Percentiles rank a stretch among this genome's conserved stretches.
These are phyloP conservation scores for Dasyprocta punctata DNA, from an alignment of 2,113 vertebrate genomes.

Conservation along the genomic window DNA sequence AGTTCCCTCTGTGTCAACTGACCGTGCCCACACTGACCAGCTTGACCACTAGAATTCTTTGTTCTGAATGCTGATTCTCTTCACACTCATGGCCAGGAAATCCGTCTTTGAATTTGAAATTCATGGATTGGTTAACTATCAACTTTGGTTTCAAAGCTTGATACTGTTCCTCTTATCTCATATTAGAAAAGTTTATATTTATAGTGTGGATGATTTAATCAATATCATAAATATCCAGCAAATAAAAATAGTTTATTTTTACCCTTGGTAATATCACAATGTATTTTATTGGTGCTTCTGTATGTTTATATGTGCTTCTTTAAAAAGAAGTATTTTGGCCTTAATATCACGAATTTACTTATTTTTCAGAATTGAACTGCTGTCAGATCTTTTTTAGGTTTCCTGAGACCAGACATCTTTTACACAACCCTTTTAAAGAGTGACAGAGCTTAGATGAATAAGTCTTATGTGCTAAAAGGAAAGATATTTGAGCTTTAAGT, in stretches of 20 bases:
- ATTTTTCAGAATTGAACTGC: slow-evolving; percentile 12
- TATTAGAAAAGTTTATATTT: background rate
- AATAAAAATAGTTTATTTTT: background rate
- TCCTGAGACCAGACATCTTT: slow-evolving; percentile 19
- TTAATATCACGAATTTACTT: slow-evolving; percentile 12
- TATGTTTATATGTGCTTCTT: background rate
- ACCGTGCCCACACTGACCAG: background rate
- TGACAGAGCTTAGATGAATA: background rate
- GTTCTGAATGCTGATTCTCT: background rate
- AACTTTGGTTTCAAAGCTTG: background rate
- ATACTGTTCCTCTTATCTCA: background rate
- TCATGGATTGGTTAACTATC: background rate
- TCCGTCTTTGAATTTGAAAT: background rate
- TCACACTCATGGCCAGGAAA: background rate
- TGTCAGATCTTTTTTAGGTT: slow-evolving; percentile 23
- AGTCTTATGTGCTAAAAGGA: slow-evolving; percentile 36
- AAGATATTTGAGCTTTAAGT: slow-evolving; percentile 54
- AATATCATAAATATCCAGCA: background rate
- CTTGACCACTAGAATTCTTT: background rate
- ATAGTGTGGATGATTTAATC: background rate
- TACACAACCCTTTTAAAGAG: slow-evolving; percentile 56
- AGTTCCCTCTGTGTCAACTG: background rate
- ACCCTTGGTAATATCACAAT: background rate
- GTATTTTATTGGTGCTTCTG: background rate
- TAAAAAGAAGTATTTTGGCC: background rate